These are phyloP conservation scores for Syncerus caffer DNA, from an alignment of 2,797 vertebrate genomes.

Conservation along the genomic window DNA sequence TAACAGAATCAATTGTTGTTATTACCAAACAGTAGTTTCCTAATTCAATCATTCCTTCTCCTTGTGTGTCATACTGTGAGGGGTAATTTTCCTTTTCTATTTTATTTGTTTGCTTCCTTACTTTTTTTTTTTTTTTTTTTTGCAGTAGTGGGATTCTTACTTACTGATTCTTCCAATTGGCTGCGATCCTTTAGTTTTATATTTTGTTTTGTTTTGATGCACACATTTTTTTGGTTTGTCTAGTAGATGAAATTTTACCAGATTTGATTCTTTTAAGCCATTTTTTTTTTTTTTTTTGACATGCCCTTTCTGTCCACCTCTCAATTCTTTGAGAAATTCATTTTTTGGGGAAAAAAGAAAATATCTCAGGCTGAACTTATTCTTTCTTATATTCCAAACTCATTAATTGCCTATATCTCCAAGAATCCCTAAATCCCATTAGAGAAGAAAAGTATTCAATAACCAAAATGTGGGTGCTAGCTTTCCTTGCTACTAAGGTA, in stretches of 20 bases:
- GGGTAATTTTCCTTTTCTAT: neutral
- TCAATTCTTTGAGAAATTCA: neutral
- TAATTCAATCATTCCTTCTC: neutral
- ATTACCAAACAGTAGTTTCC: neutral
- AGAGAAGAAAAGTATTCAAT: neutral
- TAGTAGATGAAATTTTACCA: neutral
- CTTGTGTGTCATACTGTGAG: neutral
- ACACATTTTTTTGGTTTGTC: neutral
- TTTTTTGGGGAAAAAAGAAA: neutral
- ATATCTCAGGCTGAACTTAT: neutral
- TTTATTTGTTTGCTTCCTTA: neutral
- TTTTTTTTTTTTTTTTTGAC: neutral
- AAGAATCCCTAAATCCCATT: neutral
- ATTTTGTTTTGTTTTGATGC: neutral
- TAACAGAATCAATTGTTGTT: neutral
- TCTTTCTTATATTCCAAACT: neutral
- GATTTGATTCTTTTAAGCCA: neutral
- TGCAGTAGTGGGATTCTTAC: neutral
- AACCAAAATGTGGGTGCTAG: neutral
- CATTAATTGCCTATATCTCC: neutral
- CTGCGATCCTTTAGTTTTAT: neutral
- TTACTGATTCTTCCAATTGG: neutral
- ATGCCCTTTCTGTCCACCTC: fast-evolving
- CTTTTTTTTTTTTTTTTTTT: neutral
- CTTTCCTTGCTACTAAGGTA: neutral